Percentiles rank a stretch among this genome's conserved stretches.
phyloP scores from a whole-genome alignment of 1,140 invertebrate genomes.

The Notospermus geniculatus region DNA sequence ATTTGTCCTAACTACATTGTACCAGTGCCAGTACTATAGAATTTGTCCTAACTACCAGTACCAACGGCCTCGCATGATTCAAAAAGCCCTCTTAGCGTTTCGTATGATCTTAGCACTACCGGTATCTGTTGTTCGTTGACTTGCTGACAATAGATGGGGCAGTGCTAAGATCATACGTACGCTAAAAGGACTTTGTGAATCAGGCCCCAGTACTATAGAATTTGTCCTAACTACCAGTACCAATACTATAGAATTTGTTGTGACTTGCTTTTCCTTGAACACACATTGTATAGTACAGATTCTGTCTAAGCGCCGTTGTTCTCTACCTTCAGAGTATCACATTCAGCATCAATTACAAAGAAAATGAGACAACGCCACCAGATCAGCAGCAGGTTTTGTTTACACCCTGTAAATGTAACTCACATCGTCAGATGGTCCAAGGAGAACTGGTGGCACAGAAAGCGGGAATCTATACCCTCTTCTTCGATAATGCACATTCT shows the following conservation, averaged over 20 bases:
- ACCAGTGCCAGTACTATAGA: neutral
- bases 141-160: too few relatives aligned
- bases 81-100: too few relatives aligned
- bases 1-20: neutral
- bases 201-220: too few relatives aligned
- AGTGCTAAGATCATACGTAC: too few relatives aligned
- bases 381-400: constrained; percentile 35
- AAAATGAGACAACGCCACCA: constrained; percentile 19
- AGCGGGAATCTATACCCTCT: constrained; percentile 48
- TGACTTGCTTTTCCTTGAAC: neutral
- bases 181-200: too few relatives aligned
- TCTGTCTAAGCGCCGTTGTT: neutral
- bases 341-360: constrained; percentile 42
- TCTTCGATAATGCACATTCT: constrained; percentile 53
- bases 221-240: too few relatives aligned
- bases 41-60: too few relatives aligned
- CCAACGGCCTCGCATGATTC: too few relatives aligned
- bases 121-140: too few relatives aligned
- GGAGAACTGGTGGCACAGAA: constrained; percentile 47
- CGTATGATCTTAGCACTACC: too few relatives aligned
- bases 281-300: neutral
- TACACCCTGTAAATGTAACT: constrained; percentile 46
- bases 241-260: too few relatives aligned
- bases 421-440: constrained; percentile 42
- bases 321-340: constrained; percentile 41